Evolutionary conservation across 2,888 invertebrate species (phyloP), one percentile per base, ranked within the genome.

Genomic region (Tenthredo amoena): DNA sequence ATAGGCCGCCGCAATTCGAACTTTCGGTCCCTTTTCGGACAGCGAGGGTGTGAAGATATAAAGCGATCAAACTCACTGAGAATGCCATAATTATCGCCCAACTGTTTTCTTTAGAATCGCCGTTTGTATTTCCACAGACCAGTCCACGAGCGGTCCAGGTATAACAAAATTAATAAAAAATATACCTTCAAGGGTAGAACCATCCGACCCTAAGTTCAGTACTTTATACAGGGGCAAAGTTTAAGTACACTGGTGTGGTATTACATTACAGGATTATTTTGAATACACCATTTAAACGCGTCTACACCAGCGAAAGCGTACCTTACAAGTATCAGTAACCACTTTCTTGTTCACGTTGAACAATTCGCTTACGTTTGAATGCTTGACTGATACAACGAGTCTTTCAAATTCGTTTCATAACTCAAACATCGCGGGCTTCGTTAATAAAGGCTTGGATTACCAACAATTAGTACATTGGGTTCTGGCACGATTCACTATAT

Each of bases 101-200:
- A 43, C 31, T 74, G 72, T 43, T 74, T 43, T 74, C 72, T 74
- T 74, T 74, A 9, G 72, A 12, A 12, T 74, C 72, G 40, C 26
- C 72, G 5, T 43, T 74, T 43, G 43, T 43, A 43, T 43, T 74
- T 72, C 43, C 3, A 74, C 72, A n/a, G 26, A 74, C 72, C 12
- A 43, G 40, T 74, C 72, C 21, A 18, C 68, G 72, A 18, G n/a
- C 21, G n/a, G 72, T 74, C 12, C 40, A 43, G 37, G 43, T n/a
- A 21, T 26, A 74, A 74, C 21, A n/a, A 37, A 74, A 43, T 74
- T 74, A 74, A 43, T 26, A 74, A 74, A 74, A 37, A 74, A 74
- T 43, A 43, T 43, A 74, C 72, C 43, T 74, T 21, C 26, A 43
- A 74, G n/a, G 43, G 72, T 43, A 31, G n/a, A 74, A 43, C 43